These are phyloP conservation scores for Apogon hyalosoma DNA, from an alignment of 2,797 vertebrate genomes.

Conservation along the genomic window DNA sequence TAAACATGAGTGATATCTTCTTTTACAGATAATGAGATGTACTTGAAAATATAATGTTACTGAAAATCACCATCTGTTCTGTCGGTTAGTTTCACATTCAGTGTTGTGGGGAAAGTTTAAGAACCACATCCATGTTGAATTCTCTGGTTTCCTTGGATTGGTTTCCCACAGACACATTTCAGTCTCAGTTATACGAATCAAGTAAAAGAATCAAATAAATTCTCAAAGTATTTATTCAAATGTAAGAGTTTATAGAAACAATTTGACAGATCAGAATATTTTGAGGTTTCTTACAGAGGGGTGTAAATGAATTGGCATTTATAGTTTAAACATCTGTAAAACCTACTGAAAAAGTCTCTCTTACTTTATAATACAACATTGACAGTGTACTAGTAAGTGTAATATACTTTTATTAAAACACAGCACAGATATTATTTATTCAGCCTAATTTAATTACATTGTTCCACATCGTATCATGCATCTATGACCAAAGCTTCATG, in stretches of 20 bases:
- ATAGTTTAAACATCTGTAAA: slow-evolving; percentile 25
- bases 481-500: slow-evolving; percentile 41
- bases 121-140: slow-evolving; percentile 1
- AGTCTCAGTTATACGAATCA: slow-evolving; percentile 21
- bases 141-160: slow-evolving; percentile 15
- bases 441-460: neutral
- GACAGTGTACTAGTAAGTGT: slow-evolving; percentile 6
- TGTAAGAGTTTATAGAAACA: neutral
- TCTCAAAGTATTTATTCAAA: slow-evolving; percentile 27
- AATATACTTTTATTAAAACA: too few relatives aligned
- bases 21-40: too few relatives aligned
- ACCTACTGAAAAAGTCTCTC: neutral
- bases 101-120: neutral
- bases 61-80: too few relatives aligned
- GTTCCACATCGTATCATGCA: slow-evolving; percentile 25
- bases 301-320: slow-evolving; percentile 38
- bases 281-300: slow-evolving; percentile 24
- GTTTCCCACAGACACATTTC: neutral
- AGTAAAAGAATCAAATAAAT: slow-evolving; percentile 34
- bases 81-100: neutral
- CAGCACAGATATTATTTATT: too few relatives aligned
- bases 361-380: slow-evolving; percentile 2
- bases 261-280: slow-evolving; percentile 26
- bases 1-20: too few relatives aligned
- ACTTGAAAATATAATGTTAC: too few relatives aligned